Base-by-base conservation (phyloP, 2,113 vertebrate species). In the Alexandromys fortis region DNA sequence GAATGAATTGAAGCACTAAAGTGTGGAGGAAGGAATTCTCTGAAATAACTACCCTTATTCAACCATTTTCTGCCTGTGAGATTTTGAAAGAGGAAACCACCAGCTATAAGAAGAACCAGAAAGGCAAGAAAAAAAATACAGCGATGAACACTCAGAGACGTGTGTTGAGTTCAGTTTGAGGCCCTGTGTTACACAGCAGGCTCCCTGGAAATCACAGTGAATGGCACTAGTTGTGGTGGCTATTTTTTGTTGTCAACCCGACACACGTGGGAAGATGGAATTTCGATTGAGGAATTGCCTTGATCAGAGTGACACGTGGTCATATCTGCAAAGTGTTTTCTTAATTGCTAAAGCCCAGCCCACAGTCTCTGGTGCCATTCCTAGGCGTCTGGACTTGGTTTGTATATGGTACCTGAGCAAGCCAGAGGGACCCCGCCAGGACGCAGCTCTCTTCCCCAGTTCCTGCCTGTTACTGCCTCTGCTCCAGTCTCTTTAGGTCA, bases 1-100 rank as follows among this genome's bases (percentile, higher is more conserved):
- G 70, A 77, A 76, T 95, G 75, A 97, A 76, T 89, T 89, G 79
- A 96, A 97, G 67, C 92, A 73, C 96, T 93, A 35, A 94, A 72
- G 55, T 8, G 63, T 0, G 90, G 14, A 94, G 17, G 96, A 97
- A 78, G 86, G 68, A 82, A 67, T 77, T 94, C n/a, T 95, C 58
- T 35, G 33, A 78, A 78, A 79, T 70, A 89, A 67, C n/a, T 90
- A 3, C 55, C 77, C 21, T 45, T 90, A 42, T 90, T 94, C 75
- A 90, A 90, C 0, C 86, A 94, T 63, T 52, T 65, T 52, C 7
- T 19, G 3, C 61, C 85, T 76, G 35, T 85, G 77, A 81, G 24
- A 77, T 82, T 95, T 94, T 78, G 91, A 90, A 82, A 58, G 3
- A 67, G 52, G 88, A 94, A 95, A 61, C 42, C 24, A 92, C 55